Evolutionary conservation across 2,113 vertebrate species (phyloP), one percentile per base, ranked within the genome.

Genomic region (Etia nguti): DNA sequence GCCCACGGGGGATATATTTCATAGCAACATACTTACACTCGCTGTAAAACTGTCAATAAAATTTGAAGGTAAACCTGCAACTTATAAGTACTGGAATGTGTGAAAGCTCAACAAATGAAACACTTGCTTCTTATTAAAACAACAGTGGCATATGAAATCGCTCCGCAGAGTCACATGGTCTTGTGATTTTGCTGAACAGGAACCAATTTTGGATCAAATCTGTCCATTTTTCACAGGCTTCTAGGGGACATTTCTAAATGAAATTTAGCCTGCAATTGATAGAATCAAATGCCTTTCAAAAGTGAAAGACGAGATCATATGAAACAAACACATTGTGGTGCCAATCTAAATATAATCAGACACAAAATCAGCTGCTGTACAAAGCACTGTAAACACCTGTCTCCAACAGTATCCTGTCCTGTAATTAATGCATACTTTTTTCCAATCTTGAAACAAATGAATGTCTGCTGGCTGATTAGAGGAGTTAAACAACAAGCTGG

Each of bases 321-420:
- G 80, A 89, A 89, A 85, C 48, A 92, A 90, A 92, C 48, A 88
- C 4, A 1, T 24, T 31, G 12, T 16, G 36, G 22, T 84, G 81
- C 86, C 80, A 88, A 88, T 87, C 68, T 48, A 92, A 93, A 92
- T 90, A 84, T 38, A 92, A 85, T 91, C 90, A 92, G 88, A 90
- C 70, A 89, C 36, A 83, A 90, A 90, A 80, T 92, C 84, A 43
- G 86, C 88, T 92, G 92, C 88, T 86, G 86, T 82, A 86, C 85
- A n/a, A 88, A 62, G 84, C 55, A 60, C 36, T 90, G 31, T 92
- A 90, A 93, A 92, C 90, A 88, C 81, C 81, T 62, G 89, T 90
- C 86, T 85, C 57, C 4, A 3, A 55, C 31, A 84, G 82, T 43
- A 88, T 89, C 85, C 83, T 83, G 81, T 88, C 70, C 73, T 83